phyloP scores from a whole-genome alignment of 2,797 vertebrate genomes.

The Sebastes glaucus region DNA sequence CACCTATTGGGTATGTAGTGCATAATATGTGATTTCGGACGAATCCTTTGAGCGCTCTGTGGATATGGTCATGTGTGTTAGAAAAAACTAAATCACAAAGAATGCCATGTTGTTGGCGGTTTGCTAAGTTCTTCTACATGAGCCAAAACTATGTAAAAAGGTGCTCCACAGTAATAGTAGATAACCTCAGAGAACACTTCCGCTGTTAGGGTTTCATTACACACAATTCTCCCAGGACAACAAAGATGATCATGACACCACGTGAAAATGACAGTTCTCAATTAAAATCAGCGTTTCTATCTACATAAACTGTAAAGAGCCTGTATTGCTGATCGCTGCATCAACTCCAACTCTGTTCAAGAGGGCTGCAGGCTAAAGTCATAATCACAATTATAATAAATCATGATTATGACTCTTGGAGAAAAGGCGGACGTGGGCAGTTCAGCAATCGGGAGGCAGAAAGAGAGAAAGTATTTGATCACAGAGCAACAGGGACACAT shows the following conservation, averaged over 20 bases:
- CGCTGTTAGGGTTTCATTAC: slow-evolving; percentile 4
- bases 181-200: neutral
- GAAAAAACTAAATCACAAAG: neutral
- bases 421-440: neutral
- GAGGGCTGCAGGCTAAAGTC: slow-evolving; percentile 2
- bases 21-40: too few relatives aligned
- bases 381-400: slow-evolving; percentile 31
- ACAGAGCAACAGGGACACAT: slow-evolving; percentile 29
- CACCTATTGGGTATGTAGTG: too few relatives aligned
- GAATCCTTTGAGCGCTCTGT: neutral
- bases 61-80: neutral
- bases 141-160: neutral
- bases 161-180: neutral
- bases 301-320: neutral
- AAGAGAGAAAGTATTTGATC: slow-evolving; percentile 26
- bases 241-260: neutral
- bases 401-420: slow-evolving; percentile 36
- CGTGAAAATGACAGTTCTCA: neutral
- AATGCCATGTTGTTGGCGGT: neutral
- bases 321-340: neutral
- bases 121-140: neutral
- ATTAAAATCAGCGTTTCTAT: neutral
- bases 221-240: neutral
- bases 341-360: slow-evolving; percentile 13
- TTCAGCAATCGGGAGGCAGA: neutral